Percentiles rank a stretch among this genome's conserved stretches.
These are phyloP conservation scores for Synergus umbraculus DNA, from an alignment of 2,888 invertebrate species.

Conservation along the genomic window DNA sequence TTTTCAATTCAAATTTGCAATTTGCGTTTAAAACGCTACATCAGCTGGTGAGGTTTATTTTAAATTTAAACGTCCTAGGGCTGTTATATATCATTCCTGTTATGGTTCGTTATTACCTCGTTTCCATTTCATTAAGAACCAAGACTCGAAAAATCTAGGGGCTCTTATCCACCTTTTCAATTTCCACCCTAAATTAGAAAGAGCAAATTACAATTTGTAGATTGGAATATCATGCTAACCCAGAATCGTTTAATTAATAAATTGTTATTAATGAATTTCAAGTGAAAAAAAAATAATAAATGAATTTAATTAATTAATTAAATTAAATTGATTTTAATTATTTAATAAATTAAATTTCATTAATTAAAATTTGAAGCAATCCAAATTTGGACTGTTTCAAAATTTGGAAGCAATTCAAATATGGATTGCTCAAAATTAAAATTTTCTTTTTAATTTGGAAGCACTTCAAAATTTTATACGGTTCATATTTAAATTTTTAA, in stretches of 20 bases:
- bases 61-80: conserved; percentile 6
- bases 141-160: background rate
- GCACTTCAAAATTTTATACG: too few relatives aligned
- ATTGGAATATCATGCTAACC: background rate
- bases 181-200: background rate
- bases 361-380: background rate
- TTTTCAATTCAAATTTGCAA: background rate
- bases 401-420: too few relatives aligned
- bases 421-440: too few relatives aligned
- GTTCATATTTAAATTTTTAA: too few relatives aligned
- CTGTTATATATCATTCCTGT: background rate
- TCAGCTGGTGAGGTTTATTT: conserved; percentile 6
- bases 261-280: too few relatives aligned
- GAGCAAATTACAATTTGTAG: background rate
- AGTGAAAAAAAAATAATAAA: too few relatives aligned
- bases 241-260: background rate
- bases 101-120: conserved; percentile 31
- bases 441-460: too few relatives aligned
- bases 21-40: background rate
- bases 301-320: too few relatives aligned
- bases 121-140: conserved; percentile 35
- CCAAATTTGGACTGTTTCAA: background rate
- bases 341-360: too few relatives aligned
- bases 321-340: too few relatives aligned
- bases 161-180: conserved; percentile 3